A percentile compares a stretch with the other conserved stretches of the same genome.
phyloP scores from a whole-genome alignment of 1,140 invertebrate genomes.

The Drosophila orosa region DNA sequence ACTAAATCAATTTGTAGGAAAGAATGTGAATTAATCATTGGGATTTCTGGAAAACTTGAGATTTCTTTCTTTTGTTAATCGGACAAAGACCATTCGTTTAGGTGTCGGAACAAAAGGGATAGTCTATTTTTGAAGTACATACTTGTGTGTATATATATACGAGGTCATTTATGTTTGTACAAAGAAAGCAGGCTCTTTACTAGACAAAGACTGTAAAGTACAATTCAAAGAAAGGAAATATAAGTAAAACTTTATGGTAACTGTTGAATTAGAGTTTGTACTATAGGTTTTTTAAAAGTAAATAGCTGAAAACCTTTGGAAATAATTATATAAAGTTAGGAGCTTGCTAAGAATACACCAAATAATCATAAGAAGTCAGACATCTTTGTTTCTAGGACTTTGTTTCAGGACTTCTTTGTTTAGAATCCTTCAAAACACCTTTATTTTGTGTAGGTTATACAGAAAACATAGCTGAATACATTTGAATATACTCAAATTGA shows the following conservation, averaged over 20 bases:
- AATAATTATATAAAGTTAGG: neutral
- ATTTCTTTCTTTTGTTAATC: conserved; percentile 9
- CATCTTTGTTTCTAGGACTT: neutral
- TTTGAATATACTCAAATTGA: too few relatives aligned
- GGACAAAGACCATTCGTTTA: conserved; percentile 7
- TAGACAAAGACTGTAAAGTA: neutral
- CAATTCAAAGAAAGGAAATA: neutral
- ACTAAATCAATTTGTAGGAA: conserved; percentile 4
- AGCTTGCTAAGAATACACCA: neutral
- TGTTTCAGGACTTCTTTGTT: neutral
- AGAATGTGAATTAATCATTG: conserved; percentile 13
- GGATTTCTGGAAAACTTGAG: conserved; percentile 4
- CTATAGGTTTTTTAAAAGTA: neutral
- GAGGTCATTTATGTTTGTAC: conserved; percentile 4
- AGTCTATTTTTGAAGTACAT: conserved; percentile 5
- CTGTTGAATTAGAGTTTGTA: neutral
- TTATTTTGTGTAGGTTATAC: neutral
- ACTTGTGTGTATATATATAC: too few relatives aligned
- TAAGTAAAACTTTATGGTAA: neutral
- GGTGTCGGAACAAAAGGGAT: conserved; percentile 4
- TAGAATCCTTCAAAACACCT: neutral
- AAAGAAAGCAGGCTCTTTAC: neutral
- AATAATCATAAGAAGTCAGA: neutral
- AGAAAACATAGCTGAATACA: too few relatives aligned
- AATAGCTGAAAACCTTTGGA: neutral